Percentiles rank a stretch among this genome's conserved stretches.
phyloP scores from a whole-genome alignment of 1,140 invertebrate species.

The Neodiprion fabricii region DNA sequence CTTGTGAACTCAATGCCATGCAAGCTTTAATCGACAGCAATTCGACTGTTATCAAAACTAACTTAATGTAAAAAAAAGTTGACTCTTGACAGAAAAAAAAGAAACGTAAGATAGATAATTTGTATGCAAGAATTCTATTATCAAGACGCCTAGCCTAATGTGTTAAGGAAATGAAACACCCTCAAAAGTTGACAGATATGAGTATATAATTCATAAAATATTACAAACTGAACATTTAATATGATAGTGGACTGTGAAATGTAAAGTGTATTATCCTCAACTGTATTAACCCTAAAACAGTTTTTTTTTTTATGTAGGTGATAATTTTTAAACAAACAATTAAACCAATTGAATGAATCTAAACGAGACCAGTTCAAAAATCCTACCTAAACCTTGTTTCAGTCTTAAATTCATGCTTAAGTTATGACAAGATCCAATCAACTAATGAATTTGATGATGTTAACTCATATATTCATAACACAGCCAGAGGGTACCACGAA shows the following conservation, averaged over 20 bases:
- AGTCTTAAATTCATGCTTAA: no score
- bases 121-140: slow-evolving; percentile 2
- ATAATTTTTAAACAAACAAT: no score
- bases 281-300: no score
- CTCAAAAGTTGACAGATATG: background rate
- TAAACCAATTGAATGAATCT: no score
- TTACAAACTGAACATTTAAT: background rate
- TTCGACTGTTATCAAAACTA: background rate
- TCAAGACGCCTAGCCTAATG: slow-evolving; percentile 3
- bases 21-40: background rate
- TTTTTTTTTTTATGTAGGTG: no score
- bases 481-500: no score
- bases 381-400: no score
- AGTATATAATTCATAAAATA: slow-evolving; percentile 4
- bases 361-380: no score
- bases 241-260: background rate
- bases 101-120: background rate
- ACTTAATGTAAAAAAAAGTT: background rate
- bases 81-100: background rate
- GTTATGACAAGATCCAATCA: no score
- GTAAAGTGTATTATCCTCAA: background rate
- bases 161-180: slow-evolving; percentile 11
- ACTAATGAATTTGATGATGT: no score
- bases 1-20: background rate
- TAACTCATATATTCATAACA: no score